These are phyloP conservation scores for Pseudococcus longispinus DNA, from an alignment of 2,888 invertebrate genomes.

Conservation along the genomic window DNA sequence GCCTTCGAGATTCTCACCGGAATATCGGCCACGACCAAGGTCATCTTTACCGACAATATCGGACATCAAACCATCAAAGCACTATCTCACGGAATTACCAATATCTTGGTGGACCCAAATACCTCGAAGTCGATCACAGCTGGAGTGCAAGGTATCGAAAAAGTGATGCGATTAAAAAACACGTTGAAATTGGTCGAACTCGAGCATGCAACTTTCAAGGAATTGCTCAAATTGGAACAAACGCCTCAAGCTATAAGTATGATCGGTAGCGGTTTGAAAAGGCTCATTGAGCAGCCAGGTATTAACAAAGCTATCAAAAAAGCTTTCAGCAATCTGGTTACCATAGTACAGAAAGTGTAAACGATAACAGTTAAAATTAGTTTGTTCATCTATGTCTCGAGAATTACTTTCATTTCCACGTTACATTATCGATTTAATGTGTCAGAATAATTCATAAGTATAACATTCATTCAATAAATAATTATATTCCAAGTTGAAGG, in stretches of 20 bases:
- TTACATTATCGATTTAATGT: background rate
- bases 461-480: background rate
- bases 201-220: background rate
- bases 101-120: background rate
- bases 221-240: background rate
- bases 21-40: background rate
- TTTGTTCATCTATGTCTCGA: background rate
- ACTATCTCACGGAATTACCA: background rate
- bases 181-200: conserved; percentile 9
- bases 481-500: background rate
- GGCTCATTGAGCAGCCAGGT: background rate
- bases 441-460: background rate
- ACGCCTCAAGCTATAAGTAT: background rate
- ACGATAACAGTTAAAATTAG: background rate
- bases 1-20: background rate
- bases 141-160: background rate
- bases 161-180: background rate
- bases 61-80: background rate
- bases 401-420: background rate
- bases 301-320: background rate
- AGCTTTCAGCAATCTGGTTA: background rate
- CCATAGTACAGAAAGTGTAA: background rate
- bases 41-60: background rate
- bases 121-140: background rate
- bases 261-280: background rate